A percentile compares a stretch with the other conserved stretches of the same genome.
Conservation (phyloP, 2,797 vertebrate genomes). For the Danio kyathit region DNA sequence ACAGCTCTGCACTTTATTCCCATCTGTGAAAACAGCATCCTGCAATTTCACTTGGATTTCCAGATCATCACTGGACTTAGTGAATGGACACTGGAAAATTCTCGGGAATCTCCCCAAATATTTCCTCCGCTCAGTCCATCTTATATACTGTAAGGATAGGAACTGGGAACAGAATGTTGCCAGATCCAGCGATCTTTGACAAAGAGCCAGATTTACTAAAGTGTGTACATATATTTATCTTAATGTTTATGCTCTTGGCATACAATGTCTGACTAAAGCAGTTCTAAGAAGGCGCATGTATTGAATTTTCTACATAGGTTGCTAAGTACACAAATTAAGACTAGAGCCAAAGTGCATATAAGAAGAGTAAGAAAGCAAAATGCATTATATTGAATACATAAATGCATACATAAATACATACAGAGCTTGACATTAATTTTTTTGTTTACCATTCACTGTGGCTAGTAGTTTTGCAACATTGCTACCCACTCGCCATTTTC, state of each 20-base stretch:
- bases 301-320: slow-evolving; percentile 18
- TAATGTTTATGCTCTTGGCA: slow-evolving; percentile 38
- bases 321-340: slow-evolving; percentile 27
- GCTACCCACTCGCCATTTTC: no score
- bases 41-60: slow-evolving; percentile 21
- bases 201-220: slow-evolving; percentile 5
- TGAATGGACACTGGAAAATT: slow-evolving; percentile 15
- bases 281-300: slow-evolving; percentile 16
- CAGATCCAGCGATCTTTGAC: slow-evolving; percentile 46
- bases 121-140: slow-evolving; percentile 24
- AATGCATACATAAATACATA: no score
- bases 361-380: not conserved
- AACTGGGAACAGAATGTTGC: slow-evolving; percentile 16
- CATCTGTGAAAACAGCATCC: slow-evolving; percentile 20
- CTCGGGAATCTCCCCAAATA: slow-evolving; percentile 38
- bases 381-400: no score
- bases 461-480: no score
- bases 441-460: no score
- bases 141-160: slow-evolving; percentile 5
- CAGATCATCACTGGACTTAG: slow-evolving; percentile 27
- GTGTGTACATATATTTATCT: slow-evolving; percentile 21
- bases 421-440: no score
- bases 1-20: slow-evolving; percentile 12
- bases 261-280: slow-evolving; percentile 24
- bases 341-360: not conserved